Evolutionary conservation across 1,140 invertebrate species (phyloP), one percentile per base, ranked within the genome.

Genomic region (Odontomachus brunneus): DNA sequence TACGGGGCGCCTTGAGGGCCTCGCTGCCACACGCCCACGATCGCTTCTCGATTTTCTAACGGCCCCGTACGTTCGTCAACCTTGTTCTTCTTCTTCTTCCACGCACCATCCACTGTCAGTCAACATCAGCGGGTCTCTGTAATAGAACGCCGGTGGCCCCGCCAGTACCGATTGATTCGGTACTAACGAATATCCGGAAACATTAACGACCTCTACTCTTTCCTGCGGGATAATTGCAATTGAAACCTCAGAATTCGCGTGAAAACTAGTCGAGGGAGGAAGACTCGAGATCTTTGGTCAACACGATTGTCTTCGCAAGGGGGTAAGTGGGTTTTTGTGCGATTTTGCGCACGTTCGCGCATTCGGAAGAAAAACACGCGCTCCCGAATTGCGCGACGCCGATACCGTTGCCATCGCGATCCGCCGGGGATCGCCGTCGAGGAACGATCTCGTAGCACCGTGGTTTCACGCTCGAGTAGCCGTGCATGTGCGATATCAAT

Each of bases 1-100:
- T 88, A 88, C 82, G 57, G 22, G 71, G 44, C 55, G 85, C 86
- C 74, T 67, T 63, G 60, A 84, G 62, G n/a, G 74, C 69, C 63
- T 24, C 33, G 49, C 85, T 82, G 86, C 87, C 86, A 74, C 85
- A 89, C 90, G 88, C 90, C 90, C 85, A 91, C 90, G 85, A 86
- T 81, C 83, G 74, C 84, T 85, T 59, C 75, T 66, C 82, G 86
- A 87, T 88, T 81, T 86, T 89, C 53, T 84, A 78, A 80, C 65
- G 65, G 75, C 75, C 24, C 17, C 22, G 65, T 53, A 80, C 51
- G 65, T 84, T 87, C 88, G 88, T 88, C 88, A 89, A 89, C 88
- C 87, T 88, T 82, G 74, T 84, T 88, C 83, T 82, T 84, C 83
- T 33, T 33, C 29, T 33, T 33, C 29, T 33, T 33, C 29, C 76